Conservation (phyloP, 2,113 vertebrate genomes). For the Neogobius melanostomus region DNA sequence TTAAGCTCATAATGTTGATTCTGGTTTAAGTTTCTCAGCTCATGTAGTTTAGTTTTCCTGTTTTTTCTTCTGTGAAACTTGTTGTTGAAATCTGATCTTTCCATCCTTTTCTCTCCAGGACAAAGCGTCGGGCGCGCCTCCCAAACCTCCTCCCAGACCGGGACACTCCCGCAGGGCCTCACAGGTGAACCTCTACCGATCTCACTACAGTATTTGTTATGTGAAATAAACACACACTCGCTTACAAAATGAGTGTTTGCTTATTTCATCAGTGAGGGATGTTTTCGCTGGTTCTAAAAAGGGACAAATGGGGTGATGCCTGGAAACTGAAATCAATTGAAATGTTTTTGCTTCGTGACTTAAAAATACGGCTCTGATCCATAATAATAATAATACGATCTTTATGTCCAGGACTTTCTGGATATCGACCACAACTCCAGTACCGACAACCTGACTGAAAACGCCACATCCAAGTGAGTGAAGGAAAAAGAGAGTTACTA, state of each 20-base stretch:
- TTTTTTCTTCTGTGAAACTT: not conserved
- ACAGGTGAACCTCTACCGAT: conserved; percentile 34
- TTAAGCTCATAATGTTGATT: no score
- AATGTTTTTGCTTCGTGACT: not conserved
- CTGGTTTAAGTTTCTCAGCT: not conserved
- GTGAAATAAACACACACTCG: no score
- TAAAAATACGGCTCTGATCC: not conserved
- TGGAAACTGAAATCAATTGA: not conserved
- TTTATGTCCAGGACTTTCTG: conserved; percentile 50
- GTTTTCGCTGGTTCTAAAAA: not conserved
- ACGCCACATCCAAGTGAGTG: conserved; percentile 39
- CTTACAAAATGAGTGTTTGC: no score
- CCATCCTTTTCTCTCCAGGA: conserved; percentile 31
- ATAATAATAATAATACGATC: not conserved
- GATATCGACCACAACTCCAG: conserved; percentile 11
- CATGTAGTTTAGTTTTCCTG: no score
- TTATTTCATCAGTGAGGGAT: no score
- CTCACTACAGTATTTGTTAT: no score
- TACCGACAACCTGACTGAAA: conserved; percentile 25
- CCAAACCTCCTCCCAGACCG: conserved; percentile 37
- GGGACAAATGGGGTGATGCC: not conserved
- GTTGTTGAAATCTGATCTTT: conserved; percentile 5
- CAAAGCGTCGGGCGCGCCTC: conserved; percentile 34
- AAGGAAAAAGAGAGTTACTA: not conserved
- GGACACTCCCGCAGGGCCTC: conserved; percentile 43